These are phyloP conservation scores for Eucriotettix oculatus DNA, from an alignment of 2,888 invertebrate genomes.

Conservation along the genomic window DNA sequence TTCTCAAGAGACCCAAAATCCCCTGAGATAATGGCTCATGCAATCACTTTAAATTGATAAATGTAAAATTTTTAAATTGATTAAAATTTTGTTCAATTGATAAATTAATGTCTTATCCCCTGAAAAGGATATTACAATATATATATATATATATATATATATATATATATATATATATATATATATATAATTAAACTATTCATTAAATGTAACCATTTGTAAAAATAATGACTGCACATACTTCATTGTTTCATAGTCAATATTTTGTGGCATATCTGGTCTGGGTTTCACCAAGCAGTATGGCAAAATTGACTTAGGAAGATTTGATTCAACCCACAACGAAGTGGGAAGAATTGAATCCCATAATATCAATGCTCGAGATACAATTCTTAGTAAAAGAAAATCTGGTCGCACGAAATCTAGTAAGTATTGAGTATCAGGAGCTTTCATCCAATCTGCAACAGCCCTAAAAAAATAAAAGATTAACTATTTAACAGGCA, in stretches of 20 bases:
- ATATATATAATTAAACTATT: too few species aligned
- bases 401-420: constrained; percentile 88
- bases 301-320: constrained; percentile 56
- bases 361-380: constrained; percentile 78
- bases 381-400: constrained; percentile 61
- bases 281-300: constrained; percentile 63
- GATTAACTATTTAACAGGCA: too few species aligned
- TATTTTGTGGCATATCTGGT: constrained; percentile 36
- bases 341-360: constrained; percentile 61
- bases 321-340: constrained; percentile 71
- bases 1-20: too few species aligned
- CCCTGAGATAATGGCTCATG: too few species aligned
- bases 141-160: too few species aligned
- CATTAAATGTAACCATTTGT: too few species aligned
- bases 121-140: too few species aligned
- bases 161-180: too few species aligned
- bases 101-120: too few species aligned
- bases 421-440: constrained; percentile 74
- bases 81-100: too few species aligned
- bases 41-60: too few species aligned
- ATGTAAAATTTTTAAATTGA: too few species aligned
- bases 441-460: constrained; percentile 80
- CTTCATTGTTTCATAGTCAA: constrained; percentile 91
- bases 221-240: neutral
- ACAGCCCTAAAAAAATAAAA: constrained; percentile 46